These are phyloP conservation scores for Zaprionus tsacasi DNA, from an alignment of 1,140 invertebrate species.

Conservation along the genomic window DNA sequence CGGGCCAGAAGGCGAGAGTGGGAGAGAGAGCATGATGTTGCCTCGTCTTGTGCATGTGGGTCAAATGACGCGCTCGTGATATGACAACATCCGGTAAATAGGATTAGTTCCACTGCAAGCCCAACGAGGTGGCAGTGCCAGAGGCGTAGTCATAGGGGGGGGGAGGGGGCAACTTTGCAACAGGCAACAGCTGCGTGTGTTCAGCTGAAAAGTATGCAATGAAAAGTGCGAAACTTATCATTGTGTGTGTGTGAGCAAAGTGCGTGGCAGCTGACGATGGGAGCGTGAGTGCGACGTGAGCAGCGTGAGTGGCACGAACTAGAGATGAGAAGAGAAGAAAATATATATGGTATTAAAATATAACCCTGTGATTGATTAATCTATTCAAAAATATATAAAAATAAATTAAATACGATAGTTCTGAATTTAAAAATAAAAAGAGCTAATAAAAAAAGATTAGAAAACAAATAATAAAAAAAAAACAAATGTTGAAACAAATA, in stretches of 20 bases:
- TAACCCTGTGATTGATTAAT: too few relatives aligned
- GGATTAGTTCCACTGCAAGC: slow-evolving; percentile 55
- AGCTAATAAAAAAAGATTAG: too few relatives aligned
- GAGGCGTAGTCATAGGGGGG: not conserved
- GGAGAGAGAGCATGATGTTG: slow-evolving; percentile 27
- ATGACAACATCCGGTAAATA: slow-evolving; percentile 70
- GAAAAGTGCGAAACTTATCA: slow-evolving; percentile 59
- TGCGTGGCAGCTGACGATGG: slow-evolving; percentile 32
- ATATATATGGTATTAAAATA: too few relatives aligned
- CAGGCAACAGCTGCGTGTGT: slow-evolving; percentile 64
- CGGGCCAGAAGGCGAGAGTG: slow-evolving; percentile 13
- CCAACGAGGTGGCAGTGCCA: not conserved
- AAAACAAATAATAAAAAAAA: too few relatives aligned
- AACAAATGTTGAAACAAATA: too few relatives aligned
- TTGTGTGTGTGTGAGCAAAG: slow-evolving; percentile 6
- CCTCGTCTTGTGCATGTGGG: slow-evolving; percentile 40
- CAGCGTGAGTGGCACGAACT: not conserved
- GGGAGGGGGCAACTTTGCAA: slow-evolving; percentile 23
- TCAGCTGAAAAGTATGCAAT: slow-evolving; percentile 68
- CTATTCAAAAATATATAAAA: too few relatives aligned
- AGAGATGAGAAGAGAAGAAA: not conserved
- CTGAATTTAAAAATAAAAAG: too few relatives aligned
- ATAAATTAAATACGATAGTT: too few relatives aligned
- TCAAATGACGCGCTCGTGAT: slow-evolving; percentile 75
- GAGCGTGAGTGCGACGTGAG: slow-evolving; percentile 10